Conservation (phyloP, 2,113 vertebrate genomes). For the Phoxinus phoxinus region DNA sequence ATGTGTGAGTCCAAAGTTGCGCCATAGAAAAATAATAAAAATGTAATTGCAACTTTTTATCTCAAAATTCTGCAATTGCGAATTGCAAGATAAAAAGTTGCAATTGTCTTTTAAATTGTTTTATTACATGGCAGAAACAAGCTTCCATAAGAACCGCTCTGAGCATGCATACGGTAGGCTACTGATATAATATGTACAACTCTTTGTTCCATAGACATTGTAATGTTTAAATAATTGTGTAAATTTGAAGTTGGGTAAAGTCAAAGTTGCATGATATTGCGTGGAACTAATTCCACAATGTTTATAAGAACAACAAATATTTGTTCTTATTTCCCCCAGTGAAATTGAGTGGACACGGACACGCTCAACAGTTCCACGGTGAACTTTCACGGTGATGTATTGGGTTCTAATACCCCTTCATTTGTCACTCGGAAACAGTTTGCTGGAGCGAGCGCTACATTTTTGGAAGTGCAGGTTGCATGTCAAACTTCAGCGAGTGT, state of each 20-base stretch:
- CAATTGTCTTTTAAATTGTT: no score
- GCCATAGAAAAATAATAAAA: no score
- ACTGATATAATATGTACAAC: not conserved
- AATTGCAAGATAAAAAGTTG: no score
- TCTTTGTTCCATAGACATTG: not conserved
- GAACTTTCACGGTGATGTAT: constrained; percentile 28
- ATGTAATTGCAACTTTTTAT: no score
- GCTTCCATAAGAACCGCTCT: no score
- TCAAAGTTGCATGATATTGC: not conserved
- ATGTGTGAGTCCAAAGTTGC: not conserved
- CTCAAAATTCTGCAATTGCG: no score
- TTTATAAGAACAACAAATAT: not conserved
- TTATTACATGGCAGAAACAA: no score
- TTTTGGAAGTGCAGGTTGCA: constrained; percentile 50
- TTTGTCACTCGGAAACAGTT: constrained; percentile 33
- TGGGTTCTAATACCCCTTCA: constrained; percentile 35
- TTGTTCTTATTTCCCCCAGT: not conserved
- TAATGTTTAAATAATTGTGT: not conserved
- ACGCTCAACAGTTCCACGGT: constrained; percentile 6
- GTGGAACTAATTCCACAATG: not conserved
- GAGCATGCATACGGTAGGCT: not conserved
- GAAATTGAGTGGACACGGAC: not conserved
- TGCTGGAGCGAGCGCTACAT: constrained; percentile 15
- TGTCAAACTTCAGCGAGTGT: constrained; percentile 45
- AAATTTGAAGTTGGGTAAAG: not conserved